Conservation (phyloP, 2,888 invertebrate species). For the Cheiracanthium punctorium region DNA sequence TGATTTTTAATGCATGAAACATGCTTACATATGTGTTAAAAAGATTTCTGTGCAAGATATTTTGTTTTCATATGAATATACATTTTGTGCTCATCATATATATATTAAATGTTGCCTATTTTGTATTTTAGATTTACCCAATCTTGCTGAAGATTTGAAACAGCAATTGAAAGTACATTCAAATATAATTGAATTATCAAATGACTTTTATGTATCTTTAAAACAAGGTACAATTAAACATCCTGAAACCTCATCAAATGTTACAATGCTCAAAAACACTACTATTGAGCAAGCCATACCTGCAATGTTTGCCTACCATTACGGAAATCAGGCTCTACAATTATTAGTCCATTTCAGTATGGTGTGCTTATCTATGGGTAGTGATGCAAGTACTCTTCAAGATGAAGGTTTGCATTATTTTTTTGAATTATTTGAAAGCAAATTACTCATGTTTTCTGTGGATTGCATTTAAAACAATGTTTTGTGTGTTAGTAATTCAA, state of each 20-base stretch:
- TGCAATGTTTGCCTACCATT: slow-evolving; percentile 61
- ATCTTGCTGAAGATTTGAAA: slow-evolving; percentile 18
- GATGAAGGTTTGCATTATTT: slow-evolving; percentile 27
- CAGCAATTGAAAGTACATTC: slow-evolving; percentile 52
- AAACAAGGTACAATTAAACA: slow-evolving; percentile 16
- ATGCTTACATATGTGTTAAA: too few species aligned
- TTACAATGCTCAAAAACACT: slow-evolving; percentile 28
- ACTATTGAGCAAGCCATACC: slow-evolving; percentile 52
- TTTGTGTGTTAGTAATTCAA: too few species aligned
- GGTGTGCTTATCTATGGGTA: slow-evolving; percentile 36
- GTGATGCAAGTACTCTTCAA: neutral
- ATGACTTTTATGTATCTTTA: slow-evolving; percentile 22
- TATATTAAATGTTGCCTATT: too few species aligned
- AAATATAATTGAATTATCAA: slow-evolving; percentile 46
- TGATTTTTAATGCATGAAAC: too few species aligned
- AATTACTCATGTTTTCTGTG: neutral
- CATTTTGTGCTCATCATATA: neutral
- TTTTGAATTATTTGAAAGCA: too few species aligned
- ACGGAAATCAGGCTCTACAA: slow-evolving; percentile 71
- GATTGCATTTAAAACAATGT: neutral
- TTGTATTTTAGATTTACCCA: neutral
- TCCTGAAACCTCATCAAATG: slow-evolving; percentile 15
- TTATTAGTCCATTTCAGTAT: slow-evolving; percentile 65
- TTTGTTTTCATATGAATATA: neutral
- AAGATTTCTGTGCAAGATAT: too few species aligned